Evolutionary conservation across 2,888 invertebrate genomes (phyloP), one percentile per base, ranked within the genome.

Genomic region (Idaea aversata): DNA sequence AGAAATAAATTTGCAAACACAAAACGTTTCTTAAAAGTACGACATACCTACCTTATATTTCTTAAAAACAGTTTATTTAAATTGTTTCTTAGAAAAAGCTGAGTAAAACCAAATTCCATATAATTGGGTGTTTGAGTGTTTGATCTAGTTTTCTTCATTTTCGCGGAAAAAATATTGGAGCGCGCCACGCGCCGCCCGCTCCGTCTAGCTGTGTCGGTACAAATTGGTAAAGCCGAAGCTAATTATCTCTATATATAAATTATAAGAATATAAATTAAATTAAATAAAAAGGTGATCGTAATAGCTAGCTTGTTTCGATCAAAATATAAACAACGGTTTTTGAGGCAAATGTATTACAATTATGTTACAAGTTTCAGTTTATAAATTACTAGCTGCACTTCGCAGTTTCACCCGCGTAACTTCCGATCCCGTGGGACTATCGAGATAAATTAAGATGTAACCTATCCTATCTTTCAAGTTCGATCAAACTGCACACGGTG

Each of bases 211-310:
- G 25, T 47, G 25, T 47, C 47, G 47, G 47, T 47, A 47, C 67
- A 61, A 68, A 68, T 67, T 71, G 67, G 70, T 65, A 71, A 63
- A 59, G 65, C 65, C 67, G 59, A 70, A 72, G 67, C 66, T 70
- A 76, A 76, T 72, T 76, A 69, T 57, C 62, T 59, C 70, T n/a
- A n/a, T n/a, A n/a, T n/a, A n/a, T n/a, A n/a, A n/a, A n/a, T n/a
- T n/a, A n/a, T n/a, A n/a, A n/a, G 67, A 71, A 75, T 73, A 69
- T 67, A 69, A 72, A 74, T 73, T 65, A 70, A 72, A 71, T 65
- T 58, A 61, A 66, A 16, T 63, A 63, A 66, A 68, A 65, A 57
- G 62, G 63, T 38, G 63, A 62, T 62, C 61, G 58, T 59, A 58
- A 25, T 34, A 60, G 35, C 10, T 13, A 7, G 10, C 13, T 47